Base-by-base conservation (phyloP, 2,888 invertebrate species). In the Trissonchulus latispiculum region DNA sequence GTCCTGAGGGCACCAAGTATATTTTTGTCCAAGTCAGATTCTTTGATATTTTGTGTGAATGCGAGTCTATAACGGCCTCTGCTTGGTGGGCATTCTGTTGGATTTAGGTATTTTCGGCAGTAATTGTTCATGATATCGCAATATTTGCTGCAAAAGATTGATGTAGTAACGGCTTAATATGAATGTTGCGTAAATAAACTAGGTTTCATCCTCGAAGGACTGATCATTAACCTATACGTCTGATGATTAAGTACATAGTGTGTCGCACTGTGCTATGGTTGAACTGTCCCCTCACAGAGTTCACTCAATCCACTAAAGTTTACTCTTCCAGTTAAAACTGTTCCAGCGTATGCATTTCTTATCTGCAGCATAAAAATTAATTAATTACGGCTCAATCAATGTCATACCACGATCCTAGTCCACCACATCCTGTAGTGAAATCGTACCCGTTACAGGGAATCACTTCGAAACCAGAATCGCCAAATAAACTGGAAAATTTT, bases 391-490 rank as follows among this genome's bases (percentile, higher is more conserved):
- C n/a, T n/a, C n/a, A n/a, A n/a, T n/a, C n/a, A n/a, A n/a, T n/a
- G 23, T 36, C 72, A 70, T 36, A 78, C 80, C 82, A 82, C 15
- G 82, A 82, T 69, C 82, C 82, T 29, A 82, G 81, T 70, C 82
- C 82, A 68, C 82, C 82, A 73, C 82, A 82, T 64, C 82, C 82
- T 72, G 81, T 80, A 33, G 80, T 75, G 67, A 82, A 79, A 75
- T 82, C 81, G 82, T 81, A 82, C 61, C 82, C 82, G 73, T 82
- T 80, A 71, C 82, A 82, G 3, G 82, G 82, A 71, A 82, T 82
- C 28, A 80, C 80, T 74, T 82, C 81, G 81, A 81, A 82, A 37
- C 80, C 81, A 74, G 8, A 8, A 64, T 64, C 35, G 66, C 35
- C 35, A 64, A 64, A 33, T 15, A 33, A 64, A 64, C 66, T 64